Conservation (phyloP, 2,888 invertebrate species). For the Chouioia cunea region DNA sequence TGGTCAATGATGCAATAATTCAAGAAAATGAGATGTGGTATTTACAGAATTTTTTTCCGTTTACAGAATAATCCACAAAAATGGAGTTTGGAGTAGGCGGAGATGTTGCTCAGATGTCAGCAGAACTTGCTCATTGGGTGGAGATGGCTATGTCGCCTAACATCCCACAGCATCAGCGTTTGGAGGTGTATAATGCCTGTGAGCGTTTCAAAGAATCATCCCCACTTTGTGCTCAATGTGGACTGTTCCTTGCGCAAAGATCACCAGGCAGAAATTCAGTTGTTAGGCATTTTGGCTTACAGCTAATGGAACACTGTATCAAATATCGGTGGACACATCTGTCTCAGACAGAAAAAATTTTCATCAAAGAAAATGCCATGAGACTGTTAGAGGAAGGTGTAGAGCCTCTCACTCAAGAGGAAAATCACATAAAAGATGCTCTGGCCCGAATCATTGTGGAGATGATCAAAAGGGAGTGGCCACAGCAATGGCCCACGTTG, state of each 20-base stretch:
- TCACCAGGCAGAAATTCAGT: constrained; percentile 79
- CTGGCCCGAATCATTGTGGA: constrained; percentile 93
- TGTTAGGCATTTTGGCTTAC: constrained; percentile 91
- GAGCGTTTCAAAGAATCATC: constrained; percentile 89
- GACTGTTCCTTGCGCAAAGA: constrained; percentile 82
- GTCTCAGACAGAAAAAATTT: constrained; percentile 87
- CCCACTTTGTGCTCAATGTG: constrained; percentile 89
- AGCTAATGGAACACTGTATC: constrained; percentile 92
- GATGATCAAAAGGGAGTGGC: constrained; percentile 98
- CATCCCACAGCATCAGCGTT: constrained; percentile 80
- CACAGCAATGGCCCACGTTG: constrained; percentile 94
- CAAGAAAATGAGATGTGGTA: too few species aligned
- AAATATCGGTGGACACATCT: constrained; percentile 95
- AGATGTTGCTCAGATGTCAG: constrained; percentile 79
- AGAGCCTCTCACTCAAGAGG: constrained; percentile 78
- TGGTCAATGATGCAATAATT: too few species aligned
- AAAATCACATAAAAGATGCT: constrained; percentile 85
- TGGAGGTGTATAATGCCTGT: constrained; percentile 87
- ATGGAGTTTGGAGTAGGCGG: constrained; percentile 72
- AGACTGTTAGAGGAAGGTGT: constrained; percentile 83
- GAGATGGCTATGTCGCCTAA: constrained; percentile 86
- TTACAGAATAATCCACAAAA: constrained; percentile 46
- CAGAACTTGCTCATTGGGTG: constrained; percentile 84
- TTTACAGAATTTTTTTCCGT: background rate
- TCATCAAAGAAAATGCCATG: constrained; percentile 93